Evolutionary conservation across 2,888 invertebrate species (phyloP).

Genomic region (Anoplius nigerrimus): DNA sequence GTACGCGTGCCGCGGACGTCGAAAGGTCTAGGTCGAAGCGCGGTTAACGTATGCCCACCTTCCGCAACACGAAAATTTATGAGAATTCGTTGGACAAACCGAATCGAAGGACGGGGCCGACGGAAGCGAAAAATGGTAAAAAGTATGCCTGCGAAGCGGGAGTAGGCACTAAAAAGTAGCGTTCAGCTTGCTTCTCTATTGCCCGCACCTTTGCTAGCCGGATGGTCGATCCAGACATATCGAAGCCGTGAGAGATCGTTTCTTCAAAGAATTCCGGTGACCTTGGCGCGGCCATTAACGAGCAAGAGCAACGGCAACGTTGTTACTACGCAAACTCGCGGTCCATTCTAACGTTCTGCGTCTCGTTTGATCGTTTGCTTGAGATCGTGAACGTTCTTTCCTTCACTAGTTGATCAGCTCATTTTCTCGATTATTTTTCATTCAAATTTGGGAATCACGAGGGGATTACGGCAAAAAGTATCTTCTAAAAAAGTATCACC

Average conservation of each 20-base stretch:
- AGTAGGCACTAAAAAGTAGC: background rate
- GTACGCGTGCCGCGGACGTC: constrained; percentile 46
- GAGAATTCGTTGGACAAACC: constrained; percentile 59
- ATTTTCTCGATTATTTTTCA: no score
- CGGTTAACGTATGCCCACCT: constrained; percentile 33
- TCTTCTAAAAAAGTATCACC: no score
- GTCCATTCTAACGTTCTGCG: background rate
- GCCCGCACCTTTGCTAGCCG: constrained; percentile 1
- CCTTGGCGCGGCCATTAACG: constrained; percentile 36
- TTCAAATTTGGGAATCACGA: no score
- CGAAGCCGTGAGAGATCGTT: constrained; percentile 27
- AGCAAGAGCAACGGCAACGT: constrained; percentile 18
- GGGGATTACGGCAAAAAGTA: no score
- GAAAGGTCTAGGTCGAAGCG: constrained; percentile 69
- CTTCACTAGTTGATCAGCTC: no score
- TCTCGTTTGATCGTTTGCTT: background rate
- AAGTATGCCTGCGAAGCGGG: no score
- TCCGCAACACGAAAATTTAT: constrained; percentile 55
- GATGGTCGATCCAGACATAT: constrained; percentile 10
- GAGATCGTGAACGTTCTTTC: no score
- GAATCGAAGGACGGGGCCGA: constrained; percentile 42
- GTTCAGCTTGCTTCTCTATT: background rate
- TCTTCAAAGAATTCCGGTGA: constrained; percentile 38
- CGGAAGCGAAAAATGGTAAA: no score
- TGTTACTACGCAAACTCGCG: constrained; percentile 6